Conservation (phyloP, 2,888 invertebrate species). For the Chorisops tibialis region DNA sequence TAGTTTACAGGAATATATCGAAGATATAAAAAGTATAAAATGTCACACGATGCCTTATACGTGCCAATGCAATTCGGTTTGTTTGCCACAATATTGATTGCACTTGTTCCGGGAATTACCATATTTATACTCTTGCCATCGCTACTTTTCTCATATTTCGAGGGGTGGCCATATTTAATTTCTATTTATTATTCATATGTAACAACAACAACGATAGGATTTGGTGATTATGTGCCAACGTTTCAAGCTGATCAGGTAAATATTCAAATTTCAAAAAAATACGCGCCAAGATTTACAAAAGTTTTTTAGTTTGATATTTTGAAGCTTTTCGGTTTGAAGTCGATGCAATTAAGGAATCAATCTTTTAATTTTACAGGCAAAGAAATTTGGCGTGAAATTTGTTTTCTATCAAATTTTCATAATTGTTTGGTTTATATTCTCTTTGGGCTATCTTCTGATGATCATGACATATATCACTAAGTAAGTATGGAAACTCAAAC, state of each 20-base stretch:
- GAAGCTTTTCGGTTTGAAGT: too few relatives aligned
- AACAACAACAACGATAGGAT: slow-evolving; percentile 84
- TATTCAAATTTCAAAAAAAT: background rate
- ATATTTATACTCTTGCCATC: slow-evolving; percentile 85
- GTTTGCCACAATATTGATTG: slow-evolving; percentile 75
- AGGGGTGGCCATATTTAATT: slow-evolving; percentile 81
- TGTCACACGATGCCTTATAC: slow-evolving; percentile 59
- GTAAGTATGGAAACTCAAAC: slow-evolving; percentile 40
- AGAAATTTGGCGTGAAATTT: slow-evolving; percentile 59
- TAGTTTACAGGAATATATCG: slow-evolving; percentile 75
- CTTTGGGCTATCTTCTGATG: slow-evolving; percentile 88
- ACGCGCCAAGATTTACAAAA: too few relatives aligned
- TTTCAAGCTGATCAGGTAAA: slow-evolving; percentile 49
- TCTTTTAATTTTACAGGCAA: slow-evolving; percentile 39
- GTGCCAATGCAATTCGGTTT: slow-evolving; percentile 68
- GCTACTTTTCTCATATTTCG: slow-evolving; percentile 77
- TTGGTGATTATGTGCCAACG: slow-evolving; percentile 87
- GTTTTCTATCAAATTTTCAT: slow-evolving; percentile 76
- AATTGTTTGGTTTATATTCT: slow-evolving; percentile 86
- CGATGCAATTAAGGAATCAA: too few relatives aligned
- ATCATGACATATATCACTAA: slow-evolving; percentile 77
- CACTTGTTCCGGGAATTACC: slow-evolving; percentile 83
- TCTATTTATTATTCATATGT: slow-evolving; percentile 86
- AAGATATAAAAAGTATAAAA: slow-evolving; percentile 72
- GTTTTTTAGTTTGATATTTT: too few relatives aligned